Conservation (phyloP, 2,888 invertebrate species). For the Augochlorella aurata region DNA sequence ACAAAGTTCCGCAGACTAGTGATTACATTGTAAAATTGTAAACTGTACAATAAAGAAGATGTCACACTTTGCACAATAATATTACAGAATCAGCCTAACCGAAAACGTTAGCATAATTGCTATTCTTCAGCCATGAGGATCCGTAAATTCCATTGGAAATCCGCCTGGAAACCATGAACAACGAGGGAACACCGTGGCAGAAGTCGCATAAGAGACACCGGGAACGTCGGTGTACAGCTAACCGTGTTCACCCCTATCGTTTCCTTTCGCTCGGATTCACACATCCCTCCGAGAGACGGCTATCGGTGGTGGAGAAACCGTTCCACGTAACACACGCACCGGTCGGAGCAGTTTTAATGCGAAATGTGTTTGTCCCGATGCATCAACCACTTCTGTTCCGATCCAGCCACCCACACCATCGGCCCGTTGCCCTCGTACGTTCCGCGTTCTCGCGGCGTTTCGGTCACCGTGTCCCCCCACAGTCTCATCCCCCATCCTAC, state of each 20-base stretch:
- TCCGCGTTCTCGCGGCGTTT: constrained; percentile 45
- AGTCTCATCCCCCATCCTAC: constrained; percentile 27
- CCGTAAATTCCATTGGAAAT: not conserved
- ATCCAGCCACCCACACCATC: constrained; percentile 54
- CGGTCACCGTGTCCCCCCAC: constrained; percentile 8
- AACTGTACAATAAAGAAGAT: no score
- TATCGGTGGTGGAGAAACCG: constrained; percentile 52
- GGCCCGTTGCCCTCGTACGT: constrained; percentile 56
- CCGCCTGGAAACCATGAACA: not conserved
- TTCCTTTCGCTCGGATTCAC: constrained; percentile 53
- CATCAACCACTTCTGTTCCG: constrained; percentile 72
- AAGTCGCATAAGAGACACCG: constrained; percentile 41
- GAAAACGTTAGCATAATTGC: not conserved
- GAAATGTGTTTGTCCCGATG: constrained; percentile 74
- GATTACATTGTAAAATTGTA: no score
- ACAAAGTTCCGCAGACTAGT: no score
- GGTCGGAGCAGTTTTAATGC: constrained; percentile 72
- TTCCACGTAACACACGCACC: constrained; percentile 60
- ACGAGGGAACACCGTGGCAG: constrained; percentile 18
- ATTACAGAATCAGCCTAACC: no score
- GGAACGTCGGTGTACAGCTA: constrained; percentile 21
- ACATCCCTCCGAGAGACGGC: constrained; percentile 32
- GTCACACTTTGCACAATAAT: no score
- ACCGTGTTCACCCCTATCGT: constrained; percentile 41
- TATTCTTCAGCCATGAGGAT: not conserved